These are phyloP conservation scores for Caranx ignobilis DNA, from an alignment of 2,113 vertebrate genomes.

Conservation along the genomic window DNA sequence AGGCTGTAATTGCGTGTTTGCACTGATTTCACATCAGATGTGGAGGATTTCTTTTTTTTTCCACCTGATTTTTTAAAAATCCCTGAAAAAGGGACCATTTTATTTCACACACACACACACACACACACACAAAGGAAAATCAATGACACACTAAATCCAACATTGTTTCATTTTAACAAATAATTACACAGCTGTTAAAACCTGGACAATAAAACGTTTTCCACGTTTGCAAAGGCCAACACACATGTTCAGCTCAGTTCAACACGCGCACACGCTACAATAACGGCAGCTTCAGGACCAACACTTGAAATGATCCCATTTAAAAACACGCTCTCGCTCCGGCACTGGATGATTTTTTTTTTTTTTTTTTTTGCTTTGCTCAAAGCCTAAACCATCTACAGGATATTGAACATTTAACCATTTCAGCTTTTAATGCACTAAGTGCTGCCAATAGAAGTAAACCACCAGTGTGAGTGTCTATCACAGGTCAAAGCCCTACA, in stretches of 20 bases:
- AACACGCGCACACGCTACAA: conserved; percentile 10
- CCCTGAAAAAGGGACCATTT: background rate
- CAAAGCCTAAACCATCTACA: conserved; percentile 39
- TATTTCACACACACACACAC: background rate
- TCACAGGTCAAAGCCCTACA: conserved; percentile 73
- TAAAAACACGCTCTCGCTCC: conserved; percentile 19
- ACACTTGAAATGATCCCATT: conserved; percentile 52
- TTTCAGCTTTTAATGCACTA: conserved; percentile 69
- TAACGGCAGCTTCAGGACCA: conserved; percentile 47
- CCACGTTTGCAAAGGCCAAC: conserved; percentile 13
- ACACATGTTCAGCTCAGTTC: conserved; percentile 9
- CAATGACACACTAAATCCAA: background rate
- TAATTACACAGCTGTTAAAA: conserved; percentile 25
- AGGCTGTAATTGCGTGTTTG: background rate
- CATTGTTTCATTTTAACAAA: background rate
- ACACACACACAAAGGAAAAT: background rate
- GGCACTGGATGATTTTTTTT: background rate
- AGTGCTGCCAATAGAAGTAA: conserved; percentile 63
- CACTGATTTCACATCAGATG: background rate
- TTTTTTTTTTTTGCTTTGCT: conserved; percentile 39
- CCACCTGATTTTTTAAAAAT: background rate
- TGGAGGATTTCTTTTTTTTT: conserved; percentile 35
- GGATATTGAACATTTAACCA: conserved; percentile 68
- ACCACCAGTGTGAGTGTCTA: conserved; percentile 50
- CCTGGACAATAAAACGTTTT: background rate